A percentile compares a stretch with the other conserved stretches of the same genome.
Conservation (phyloP, 2,113 vertebrate genomes). For the Oceanodroma tethys region DNA sequence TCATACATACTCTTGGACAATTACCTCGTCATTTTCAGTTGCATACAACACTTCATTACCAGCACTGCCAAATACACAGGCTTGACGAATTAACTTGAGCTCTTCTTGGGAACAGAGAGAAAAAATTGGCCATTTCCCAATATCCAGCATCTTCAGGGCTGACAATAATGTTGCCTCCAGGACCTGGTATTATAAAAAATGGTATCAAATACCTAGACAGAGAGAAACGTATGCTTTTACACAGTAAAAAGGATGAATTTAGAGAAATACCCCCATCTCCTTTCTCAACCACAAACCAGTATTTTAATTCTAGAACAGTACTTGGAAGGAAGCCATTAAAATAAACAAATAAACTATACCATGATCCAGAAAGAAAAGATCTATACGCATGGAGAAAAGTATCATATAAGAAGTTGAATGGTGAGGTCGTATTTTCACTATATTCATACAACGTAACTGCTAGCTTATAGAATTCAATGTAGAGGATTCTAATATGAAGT, state of each 20-base stretch:
- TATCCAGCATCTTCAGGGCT: conserved; percentile 92
- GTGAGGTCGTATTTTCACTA: background rate
- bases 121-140: conserved; percentile 98
- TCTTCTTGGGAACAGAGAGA: conserved; percentile 92
- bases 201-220: background rate
- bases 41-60: conserved; percentile 94
- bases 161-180: conserved; percentile 53
- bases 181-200: conserved; percentile 42
- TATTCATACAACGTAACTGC: background rate
- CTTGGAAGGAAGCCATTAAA: background rate
- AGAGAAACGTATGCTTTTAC: background rate
- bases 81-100: conserved; percentile 88
- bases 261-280: background rate
- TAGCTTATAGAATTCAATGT: background rate
- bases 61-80: conserved; percentile 93
- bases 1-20: background rate
- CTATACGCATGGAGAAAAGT: background rate
- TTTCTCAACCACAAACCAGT: background rate
- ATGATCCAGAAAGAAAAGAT: background rate
- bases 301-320: background rate
- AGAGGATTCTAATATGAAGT: background rate
- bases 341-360: background rate
- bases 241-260: background rate
- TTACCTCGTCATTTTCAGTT: conserved; percentile 94
- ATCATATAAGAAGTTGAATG: background rate